Percentiles rank a stretch among this genome's conserved stretches.
These are phyloP conservation scores for Istiophorus platypterus DNA, from an alignment of 2,113 vertebrate species.

Conservation along the genomic window DNA sequence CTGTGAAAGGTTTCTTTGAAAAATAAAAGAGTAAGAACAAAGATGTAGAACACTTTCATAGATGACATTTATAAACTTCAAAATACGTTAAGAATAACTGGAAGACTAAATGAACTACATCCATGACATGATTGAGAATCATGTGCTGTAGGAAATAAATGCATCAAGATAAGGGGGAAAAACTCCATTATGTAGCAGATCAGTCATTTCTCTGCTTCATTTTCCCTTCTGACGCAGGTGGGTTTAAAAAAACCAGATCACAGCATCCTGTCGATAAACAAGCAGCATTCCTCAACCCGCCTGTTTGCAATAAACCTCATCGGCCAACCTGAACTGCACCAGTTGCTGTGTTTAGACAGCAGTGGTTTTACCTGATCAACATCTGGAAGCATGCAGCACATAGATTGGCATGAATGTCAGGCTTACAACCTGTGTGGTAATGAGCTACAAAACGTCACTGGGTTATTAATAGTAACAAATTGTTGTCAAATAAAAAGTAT, in stretches of 20 bases:
- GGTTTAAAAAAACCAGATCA: slow-evolving; percentile 54
- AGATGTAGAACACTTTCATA: slow-evolving; percentile 11
- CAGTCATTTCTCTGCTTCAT: background rate
- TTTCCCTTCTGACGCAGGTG: slow-evolving; percentile 40
- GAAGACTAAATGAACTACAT: slow-evolving; percentile 1
- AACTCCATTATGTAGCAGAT: background rate
- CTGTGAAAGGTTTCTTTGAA: slow-evolving; percentile 7
- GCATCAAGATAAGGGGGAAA: background rate
- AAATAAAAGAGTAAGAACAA: slow-evolving; percentile 15
- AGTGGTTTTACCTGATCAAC: slow-evolving; percentile 36
- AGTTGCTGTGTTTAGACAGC: slow-evolving; percentile 47
- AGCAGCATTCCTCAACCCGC: slow-evolving; percentile 43
- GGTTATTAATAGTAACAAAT: slow-evolving; percentile 40
- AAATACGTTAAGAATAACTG: slow-evolving; percentile 11
- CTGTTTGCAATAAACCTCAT: slow-evolving; percentile 62
- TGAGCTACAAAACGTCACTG: slow-evolving; percentile 9
- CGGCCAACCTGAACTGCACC: slow-evolving; percentile 52
- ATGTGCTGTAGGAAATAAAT: background rate
- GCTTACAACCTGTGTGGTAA: slow-evolving; percentile 33
- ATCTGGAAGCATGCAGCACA: slow-evolving; percentile 28
- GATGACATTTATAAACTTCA: background rate
- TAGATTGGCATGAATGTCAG: slow-evolving; percentile 18
- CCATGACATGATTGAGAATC: background rate
- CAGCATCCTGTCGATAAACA: slow-evolving; percentile 49
- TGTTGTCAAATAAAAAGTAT: slow-evolving; percentile 22